phyloP scores from a whole-genome alignment of 2,888 invertebrate species.

The Pseudococcus jackbeardsleyi region DNA sequence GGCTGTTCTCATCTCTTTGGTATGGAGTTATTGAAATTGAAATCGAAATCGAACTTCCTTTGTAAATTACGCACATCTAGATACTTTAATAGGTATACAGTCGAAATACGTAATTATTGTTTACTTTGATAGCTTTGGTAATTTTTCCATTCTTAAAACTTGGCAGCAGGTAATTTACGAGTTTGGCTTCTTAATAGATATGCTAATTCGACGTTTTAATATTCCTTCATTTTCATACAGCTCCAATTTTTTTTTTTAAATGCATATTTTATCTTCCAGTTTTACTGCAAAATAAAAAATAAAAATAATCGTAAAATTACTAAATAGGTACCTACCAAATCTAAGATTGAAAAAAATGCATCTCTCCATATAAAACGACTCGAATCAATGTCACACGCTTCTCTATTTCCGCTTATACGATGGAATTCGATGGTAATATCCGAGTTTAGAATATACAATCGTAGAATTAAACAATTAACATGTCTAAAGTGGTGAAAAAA shows the following conservation, averaged over 20 bases:
- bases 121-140: neutral
- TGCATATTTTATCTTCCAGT: too few species aligned
- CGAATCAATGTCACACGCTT: neutral
- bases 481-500: neutral
- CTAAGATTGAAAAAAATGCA: neutral
- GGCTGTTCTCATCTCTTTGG: neutral
- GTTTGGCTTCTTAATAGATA: too few species aligned
- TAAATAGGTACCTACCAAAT: too few species aligned
- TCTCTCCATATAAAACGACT: neutral
- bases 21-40: too few species aligned
- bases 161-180: too few species aligned
- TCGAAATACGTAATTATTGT: neutral
- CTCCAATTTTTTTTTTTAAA: too few species aligned
- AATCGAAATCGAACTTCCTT: neutral
- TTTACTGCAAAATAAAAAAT: too few species aligned
- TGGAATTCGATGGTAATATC: neutral
- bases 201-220: too few species aligned
- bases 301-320: too few species aligned
- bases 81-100: neutral
- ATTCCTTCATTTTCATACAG: too few species aligned
- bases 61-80: neutral
- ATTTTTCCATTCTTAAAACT: neutral
- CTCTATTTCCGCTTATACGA: neutral
- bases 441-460: slow-evolving; percentile 14
- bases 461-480: slow-evolving; percentile 21